Base-by-base conservation (phyloP, 2,888 invertebrate species). In the Epistrophella euchroma region DNA sequence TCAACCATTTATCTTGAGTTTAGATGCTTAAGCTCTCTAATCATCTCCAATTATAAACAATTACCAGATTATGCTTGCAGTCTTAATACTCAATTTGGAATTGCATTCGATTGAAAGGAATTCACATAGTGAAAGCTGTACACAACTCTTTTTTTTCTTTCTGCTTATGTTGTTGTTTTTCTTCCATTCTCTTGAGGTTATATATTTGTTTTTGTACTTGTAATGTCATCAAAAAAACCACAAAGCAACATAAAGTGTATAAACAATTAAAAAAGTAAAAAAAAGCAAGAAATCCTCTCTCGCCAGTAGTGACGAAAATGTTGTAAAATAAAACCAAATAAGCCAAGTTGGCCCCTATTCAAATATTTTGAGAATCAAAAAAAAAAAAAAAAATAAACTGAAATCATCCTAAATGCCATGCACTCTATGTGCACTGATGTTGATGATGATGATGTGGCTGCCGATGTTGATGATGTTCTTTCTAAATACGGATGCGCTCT, bases 401-500 rank as follows among this genome's bases (percentile, higher is more conserved):
- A 85, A 75, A 76, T 40, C 56, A 70, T 56, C 62, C 77, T 86
- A 86, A 86, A 86, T 86, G 82, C 74, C 82, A 81, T 76, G 55
- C 73, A 68, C 76, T 75, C 50, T 71, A 45, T 70, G 78, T 68
- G 55, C 75, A 43, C 50, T 74, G 79, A 37, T 77, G 82, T 43
- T 75, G 76, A 50, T 72, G 66, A 11, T 62, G 72, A 50, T 74
- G 79, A 66, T 66, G 52, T 58, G 55, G 55, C 45, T 76, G 68
- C 17, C 78, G 79, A 60, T 74, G 77, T 50, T 82, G 86, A 78
- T 78, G 86, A 86, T 82, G 86, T 77, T 82, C 82, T 75, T 81
- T 86, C 77, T 86, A 86, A 86, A 86, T 86, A 78, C 86, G 86
- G 86, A 86, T 86, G 82, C 86, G 86, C 86, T 86, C 86, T 86